phyloP scores from a whole-genome alignment of 1,140 invertebrate genomes.

The Zelostemma sp. region DNA sequence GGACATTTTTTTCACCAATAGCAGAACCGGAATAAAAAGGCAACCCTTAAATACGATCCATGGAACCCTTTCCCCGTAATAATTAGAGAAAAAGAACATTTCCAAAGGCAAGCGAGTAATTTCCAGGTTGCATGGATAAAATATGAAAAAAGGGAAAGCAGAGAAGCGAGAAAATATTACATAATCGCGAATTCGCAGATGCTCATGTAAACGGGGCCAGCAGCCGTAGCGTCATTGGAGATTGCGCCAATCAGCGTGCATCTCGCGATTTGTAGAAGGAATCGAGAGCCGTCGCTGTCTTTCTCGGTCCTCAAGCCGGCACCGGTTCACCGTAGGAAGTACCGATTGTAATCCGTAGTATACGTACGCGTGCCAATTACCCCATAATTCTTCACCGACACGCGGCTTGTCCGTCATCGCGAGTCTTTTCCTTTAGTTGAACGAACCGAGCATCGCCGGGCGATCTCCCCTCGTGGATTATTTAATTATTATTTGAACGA shows the following conservation, averaged over 20 bases:
- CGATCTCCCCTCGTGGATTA: conserved; percentile 7
- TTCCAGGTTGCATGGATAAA: no score
- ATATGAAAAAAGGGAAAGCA: no score
- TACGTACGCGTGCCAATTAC: conserved; percentile 36
- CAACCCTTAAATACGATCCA: no score
- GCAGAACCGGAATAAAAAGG: neutral
- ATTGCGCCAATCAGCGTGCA: neutral
- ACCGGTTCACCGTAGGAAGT: conserved; percentile 48
- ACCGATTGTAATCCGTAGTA: conserved; percentile 43
- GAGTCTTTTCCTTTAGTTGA: conserved; percentile 15
- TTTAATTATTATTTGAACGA: conserved; percentile 7
- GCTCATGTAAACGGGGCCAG: no score
- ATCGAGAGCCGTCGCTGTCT: conserved; percentile 46
- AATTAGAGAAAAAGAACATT: no score
- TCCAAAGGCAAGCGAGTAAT: no score
- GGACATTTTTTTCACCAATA: neutral
- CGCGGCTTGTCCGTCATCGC: conserved; percentile 5
- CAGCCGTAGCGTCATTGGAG: neutral
- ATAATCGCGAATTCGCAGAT: no score
- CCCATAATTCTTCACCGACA: conserved; percentile 29
- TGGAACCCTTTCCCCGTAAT: no score
- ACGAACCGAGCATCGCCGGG: neutral
- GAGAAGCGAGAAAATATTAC: no score
- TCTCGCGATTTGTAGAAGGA: conserved; percentile 28
- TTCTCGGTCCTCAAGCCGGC: conserved; percentile 53